These are phyloP conservation scores for Acanthis flammea DNA, from an alignment of 2,797 vertebrate species.

Conservation along the genomic window DNA sequence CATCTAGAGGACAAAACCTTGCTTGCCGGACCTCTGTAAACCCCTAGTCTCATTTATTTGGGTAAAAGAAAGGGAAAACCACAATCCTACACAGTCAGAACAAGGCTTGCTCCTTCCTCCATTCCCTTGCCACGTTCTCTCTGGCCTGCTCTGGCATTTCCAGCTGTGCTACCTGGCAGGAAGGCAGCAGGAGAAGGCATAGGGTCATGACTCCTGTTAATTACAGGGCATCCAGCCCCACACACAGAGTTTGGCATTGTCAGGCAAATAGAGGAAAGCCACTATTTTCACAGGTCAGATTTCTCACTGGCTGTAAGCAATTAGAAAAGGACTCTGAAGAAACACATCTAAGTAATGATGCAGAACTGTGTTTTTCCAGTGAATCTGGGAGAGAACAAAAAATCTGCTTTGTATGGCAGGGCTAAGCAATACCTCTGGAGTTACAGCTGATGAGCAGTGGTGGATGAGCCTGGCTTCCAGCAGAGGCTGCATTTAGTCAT, in stretches of 20 bases:
- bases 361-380: not conserved
- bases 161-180: not conserved
- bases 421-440: not conserved
- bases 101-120: not conserved
- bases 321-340: not conserved
- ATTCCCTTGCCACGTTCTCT: fast-evolving
- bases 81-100: not conserved
- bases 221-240: not conserved
- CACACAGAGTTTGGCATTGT: fast-evolving
- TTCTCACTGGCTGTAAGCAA: not conserved
- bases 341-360: not conserved
- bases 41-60: not conserved
- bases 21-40: not conserved
- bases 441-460: not conserved
- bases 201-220: not conserved
- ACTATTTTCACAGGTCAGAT: not conserved
- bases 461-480: not conserved
- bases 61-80: not conserved
- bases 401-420: not conserved
- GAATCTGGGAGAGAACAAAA: not conserved
- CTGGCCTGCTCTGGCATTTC: not conserved
- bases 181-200: not conserved
- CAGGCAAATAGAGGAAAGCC: not conserved
- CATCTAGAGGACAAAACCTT: fast-evolving
- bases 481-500: not conserved